Evolutionary conservation across 1,140 invertebrate genomes (phyloP).

Genomic region (Amyelois transitella): DNA sequence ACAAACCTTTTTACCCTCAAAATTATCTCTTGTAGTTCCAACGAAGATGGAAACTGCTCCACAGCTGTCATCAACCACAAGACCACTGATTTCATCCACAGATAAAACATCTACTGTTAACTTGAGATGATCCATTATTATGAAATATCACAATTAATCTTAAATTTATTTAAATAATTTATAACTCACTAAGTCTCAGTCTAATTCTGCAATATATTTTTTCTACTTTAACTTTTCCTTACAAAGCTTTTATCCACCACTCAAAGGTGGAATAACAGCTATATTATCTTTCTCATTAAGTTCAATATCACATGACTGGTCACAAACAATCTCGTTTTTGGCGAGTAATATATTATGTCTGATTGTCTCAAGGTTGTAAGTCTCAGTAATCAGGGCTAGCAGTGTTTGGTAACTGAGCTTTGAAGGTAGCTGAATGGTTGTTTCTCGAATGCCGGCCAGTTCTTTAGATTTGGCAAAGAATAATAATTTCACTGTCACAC

Average conservation of each 20-base stretch:
- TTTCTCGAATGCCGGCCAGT: conserved; percentile 78
- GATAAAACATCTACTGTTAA: conserved; percentile 81
- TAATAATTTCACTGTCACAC: conserved; percentile 79
- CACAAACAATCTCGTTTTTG: conserved; percentile 85
- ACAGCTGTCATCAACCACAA: conserved; percentile 83
- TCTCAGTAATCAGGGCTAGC: conserved; percentile 74
- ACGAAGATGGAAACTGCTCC: conserved; percentile 93
- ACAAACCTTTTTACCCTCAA: conserved; percentile 86
- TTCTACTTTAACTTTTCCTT: too few species aligned
- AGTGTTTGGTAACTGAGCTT: conserved; percentile 75
- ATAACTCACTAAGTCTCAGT: too few species aligned
- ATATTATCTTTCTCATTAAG: conserved; percentile 83
- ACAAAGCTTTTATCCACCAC: conserved; percentile 86
- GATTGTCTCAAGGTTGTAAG: conserved; percentile 81
- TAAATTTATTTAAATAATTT: too few species aligned
- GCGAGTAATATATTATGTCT: conserved; percentile 84
- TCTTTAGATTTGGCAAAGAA: conserved; percentile 94
- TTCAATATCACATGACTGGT: conserved; percentile 73
- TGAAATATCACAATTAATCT: not conserved
- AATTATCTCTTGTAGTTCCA: conserved; percentile 93
- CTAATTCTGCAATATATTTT: too few species aligned
- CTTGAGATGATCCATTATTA: conserved; percentile 79
- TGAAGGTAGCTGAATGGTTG: conserved; percentile 68
- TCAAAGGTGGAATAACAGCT: conserved; percentile 90
- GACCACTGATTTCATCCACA: conserved; percentile 79